Evolutionary conservation across 2,797 vertebrate species (phyloP).

Genomic region (Poeciliopsis turneri): DNA sequence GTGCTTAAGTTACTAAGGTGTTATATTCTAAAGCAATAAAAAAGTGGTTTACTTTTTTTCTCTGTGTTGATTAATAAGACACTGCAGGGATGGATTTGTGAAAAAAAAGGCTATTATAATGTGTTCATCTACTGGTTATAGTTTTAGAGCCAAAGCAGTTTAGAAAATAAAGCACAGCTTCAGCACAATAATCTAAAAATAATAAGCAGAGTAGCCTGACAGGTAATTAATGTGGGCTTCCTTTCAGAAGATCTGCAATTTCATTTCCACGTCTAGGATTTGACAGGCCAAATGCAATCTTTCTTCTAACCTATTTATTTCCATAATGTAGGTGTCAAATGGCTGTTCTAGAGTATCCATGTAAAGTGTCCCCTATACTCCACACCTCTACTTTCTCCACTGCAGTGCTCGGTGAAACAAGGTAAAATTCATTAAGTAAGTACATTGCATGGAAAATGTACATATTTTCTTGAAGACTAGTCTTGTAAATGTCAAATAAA

Average conservation of each 20-base stretch:
- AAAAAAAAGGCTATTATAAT: constrained; percentile 31
- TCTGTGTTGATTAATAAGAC: neutral
- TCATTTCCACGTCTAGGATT: neutral
- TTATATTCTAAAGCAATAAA: constrained; percentile 11
- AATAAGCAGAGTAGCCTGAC: constrained; percentile 7
- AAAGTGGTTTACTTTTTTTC: neutral
- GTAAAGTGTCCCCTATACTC: neutral
- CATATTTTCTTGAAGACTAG: neutral
- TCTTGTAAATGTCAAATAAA: neutral
- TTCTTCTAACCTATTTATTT: neutral
- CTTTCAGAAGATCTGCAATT: constrained; percentile 3
- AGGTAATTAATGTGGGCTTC: constrained; percentile 1
- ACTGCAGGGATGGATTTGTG: neutral
- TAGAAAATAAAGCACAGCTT: constrained; percentile 35
- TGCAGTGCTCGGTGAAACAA: neutral
- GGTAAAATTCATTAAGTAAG: neutral
- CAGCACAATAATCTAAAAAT: constrained; percentile 31
- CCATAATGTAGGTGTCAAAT: neutral
- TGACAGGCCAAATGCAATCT: neutral
- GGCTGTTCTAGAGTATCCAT: neutral
- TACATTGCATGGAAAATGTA: neutral
- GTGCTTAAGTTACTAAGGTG: constrained; percentile 5
- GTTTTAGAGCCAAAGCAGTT: constrained; percentile 44
- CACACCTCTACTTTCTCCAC: neutral
- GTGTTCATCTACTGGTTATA: constrained; percentile 54